Evolutionary conservation across 2,888 invertebrate genomes (phyloP).

Genomic region (Acronicta aceris): DNA sequence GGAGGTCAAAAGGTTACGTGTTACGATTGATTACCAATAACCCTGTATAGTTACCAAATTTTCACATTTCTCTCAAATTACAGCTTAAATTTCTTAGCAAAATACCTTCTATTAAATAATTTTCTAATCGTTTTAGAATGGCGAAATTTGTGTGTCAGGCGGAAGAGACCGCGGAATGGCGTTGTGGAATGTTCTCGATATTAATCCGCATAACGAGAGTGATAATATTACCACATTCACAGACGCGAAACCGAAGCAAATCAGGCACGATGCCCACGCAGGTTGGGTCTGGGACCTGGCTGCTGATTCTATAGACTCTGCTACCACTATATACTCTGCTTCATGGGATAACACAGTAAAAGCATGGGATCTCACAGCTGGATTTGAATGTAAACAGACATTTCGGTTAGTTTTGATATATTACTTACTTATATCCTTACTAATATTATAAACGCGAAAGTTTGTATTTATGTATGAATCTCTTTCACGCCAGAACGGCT

Average conservation of each 20-base stretch:
- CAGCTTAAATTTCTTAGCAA: not conserved
- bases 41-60: too few relatives aligned
- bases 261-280: slow-evolving; percentile 85
- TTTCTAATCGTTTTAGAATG: slow-evolving; percentile 71
- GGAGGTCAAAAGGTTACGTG: too few relatives aligned
- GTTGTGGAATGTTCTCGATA: slow-evolving; percentile 83
- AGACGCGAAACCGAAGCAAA: slow-evolving; percentile 72
- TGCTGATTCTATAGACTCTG: slow-evolving; percentile 75
- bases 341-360: slow-evolving; percentile 90
- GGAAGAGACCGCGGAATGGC: slow-evolving; percentile 89
- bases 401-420: slow-evolving; percentile 75
- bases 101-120: not conserved
- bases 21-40: too few relatives aligned
- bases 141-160: slow-evolving; percentile 88
- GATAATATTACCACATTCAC: slow-evolving; percentile 65
- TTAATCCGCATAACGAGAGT: slow-evolving; percentile 66
- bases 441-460: too few relatives aligned
- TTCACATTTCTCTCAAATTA: too few relatives aligned
- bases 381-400: slow-evolving; percentile 80
- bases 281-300: slow-evolving; percentile 91
- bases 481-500: too few relatives aligned
- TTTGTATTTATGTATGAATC: too few relatives aligned
- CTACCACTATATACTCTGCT: slow-evolving; percentile 87
- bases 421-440: too few relatives aligned
- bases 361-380: slow-evolving; percentile 86